Evolutionary conservation across 2,797 vertebrate species (phyloP).

Genomic region (Falco berigora): DNA sequence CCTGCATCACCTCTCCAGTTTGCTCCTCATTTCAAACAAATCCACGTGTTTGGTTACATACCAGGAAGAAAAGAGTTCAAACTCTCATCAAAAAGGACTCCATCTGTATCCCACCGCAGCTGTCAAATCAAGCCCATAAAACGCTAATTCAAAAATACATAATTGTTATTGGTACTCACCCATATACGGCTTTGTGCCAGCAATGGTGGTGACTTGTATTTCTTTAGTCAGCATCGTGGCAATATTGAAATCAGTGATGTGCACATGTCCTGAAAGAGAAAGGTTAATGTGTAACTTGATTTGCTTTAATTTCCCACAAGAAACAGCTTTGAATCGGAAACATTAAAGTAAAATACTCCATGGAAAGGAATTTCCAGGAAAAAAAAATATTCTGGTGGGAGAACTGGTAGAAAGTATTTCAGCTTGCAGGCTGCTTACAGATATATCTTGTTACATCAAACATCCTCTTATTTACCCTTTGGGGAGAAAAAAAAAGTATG

Average conservation of each 20-base stretch:
- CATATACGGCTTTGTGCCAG: slow-evolving; percentile 98
- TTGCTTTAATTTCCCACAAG: neutral
- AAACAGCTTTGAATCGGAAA: neutral
- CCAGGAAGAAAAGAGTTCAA: neutral
- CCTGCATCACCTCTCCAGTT: neutral
- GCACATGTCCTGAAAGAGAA: slow-evolving; percentile 83
- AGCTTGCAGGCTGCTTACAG: neutral
- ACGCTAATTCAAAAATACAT: fast-evolving
- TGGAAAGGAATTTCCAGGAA: neutral
- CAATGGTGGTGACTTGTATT: slow-evolving; percentile 84
- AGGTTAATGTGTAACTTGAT: neutral
- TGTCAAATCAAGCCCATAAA: neutral
- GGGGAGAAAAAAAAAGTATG: neutral
- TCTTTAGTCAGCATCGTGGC: slow-evolving; percentile 87
- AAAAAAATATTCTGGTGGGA: neutral
- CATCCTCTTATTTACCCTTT: neutral
- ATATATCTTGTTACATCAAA: neutral
- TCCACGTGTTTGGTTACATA: fast-evolving
- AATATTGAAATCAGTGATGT: slow-evolving; percentile 97
- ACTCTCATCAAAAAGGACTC: neutral
- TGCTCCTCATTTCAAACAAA: neutral
- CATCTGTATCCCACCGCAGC: neutral
- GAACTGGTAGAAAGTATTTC: neutral
- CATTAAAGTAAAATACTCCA: neutral
- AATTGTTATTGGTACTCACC: slow-evolving; percentile 68